Conservation (phyloP, 2,888 invertebrate species). For the Serrognathus titanus region DNA sequence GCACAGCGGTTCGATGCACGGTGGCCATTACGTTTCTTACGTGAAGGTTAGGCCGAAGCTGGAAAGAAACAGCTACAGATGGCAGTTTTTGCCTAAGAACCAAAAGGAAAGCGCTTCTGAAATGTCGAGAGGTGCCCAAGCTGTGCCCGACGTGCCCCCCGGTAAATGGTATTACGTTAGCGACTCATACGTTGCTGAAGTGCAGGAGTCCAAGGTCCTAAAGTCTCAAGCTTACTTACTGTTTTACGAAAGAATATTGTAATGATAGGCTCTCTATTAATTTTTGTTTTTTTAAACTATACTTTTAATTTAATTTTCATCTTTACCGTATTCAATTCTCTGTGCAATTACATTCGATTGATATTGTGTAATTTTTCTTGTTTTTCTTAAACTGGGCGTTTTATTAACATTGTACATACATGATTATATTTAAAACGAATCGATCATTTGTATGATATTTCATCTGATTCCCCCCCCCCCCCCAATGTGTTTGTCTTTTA, state of each 20-base stretch:
- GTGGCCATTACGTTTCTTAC: conserved; percentile 92
- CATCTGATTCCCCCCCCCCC: no score
- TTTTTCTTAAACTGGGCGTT: neutral
- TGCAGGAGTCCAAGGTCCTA: conserved; percentile 75
- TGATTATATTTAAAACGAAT: no score
- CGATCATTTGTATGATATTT: no score
- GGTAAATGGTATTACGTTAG: conserved; percentile 94
- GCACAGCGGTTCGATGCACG: conserved; percentile 87
- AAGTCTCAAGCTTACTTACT: conserved; percentile 89
- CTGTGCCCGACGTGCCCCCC: conserved; percentile 52
- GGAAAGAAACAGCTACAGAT: conserved; percentile 61
- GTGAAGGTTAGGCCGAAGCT: conserved; percentile 78
- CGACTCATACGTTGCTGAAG: conserved; percentile 82
- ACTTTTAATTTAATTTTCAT: conserved; percentile 4
- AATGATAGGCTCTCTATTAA: conserved; percentile 34
- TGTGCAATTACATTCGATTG: neutral
- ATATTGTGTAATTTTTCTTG: neutral
- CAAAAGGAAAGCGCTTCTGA: conserved; percentile 42
- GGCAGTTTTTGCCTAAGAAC: conserved; percentile 66
- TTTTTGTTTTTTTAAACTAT: conserved; percentile 5
- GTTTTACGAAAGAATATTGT: conserved; percentile 92
- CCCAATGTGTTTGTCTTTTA: no score
- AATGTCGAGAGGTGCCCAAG: conserved; percentile 46
- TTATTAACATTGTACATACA: neutral
- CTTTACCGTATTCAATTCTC: conserved; percentile 7